Conservation (phyloP, 2,888 invertebrate species). For the Ditylenchus weischeri region DNA sequence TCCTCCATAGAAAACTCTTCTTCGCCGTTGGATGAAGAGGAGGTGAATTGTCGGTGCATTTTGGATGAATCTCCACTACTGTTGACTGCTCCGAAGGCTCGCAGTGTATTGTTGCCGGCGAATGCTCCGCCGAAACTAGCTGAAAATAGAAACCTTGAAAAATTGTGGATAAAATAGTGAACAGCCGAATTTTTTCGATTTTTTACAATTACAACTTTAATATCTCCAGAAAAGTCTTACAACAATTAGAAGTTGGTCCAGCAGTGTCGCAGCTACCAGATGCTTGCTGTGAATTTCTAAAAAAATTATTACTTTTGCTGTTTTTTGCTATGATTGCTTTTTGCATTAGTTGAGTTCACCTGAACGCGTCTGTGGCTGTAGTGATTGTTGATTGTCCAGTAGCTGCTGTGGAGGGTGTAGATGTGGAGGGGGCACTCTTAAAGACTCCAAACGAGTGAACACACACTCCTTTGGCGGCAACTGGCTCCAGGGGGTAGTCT, state of each 20-base stretch:
- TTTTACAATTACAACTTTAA: too few species aligned
- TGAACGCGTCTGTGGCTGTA: conserved; percentile 1
- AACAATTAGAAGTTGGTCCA: conserved; percentile 9
- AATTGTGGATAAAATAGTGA: too few species aligned
- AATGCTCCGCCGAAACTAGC: conserved; percentile 7
- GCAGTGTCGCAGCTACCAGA: conserved; percentile 11
- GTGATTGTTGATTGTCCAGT: background rate
- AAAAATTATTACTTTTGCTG: too few species aligned
- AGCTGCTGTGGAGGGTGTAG: too few species aligned
- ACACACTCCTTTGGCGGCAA: conserved; percentile 53
- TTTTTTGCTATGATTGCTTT: too few species aligned
- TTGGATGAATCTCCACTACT: background rate
- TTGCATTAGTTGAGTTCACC: too few species aligned
- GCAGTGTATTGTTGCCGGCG: conserved; percentile 12
- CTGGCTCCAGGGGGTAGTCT: conserved; percentile 42
- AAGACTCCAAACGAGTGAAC: conserved; percentile 52
- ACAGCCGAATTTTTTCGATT: too few species aligned
- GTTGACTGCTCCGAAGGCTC: background rate
- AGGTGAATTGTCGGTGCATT: conserved; percentile 28
- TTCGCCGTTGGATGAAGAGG: conserved; percentile 47
- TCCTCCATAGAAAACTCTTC: conserved; percentile 58
- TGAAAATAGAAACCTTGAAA: background rate
- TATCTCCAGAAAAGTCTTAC: too few species aligned
- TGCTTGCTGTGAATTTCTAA: background rate
- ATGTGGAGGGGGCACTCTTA: conserved; percentile 24